phyloP scores from a whole-genome alignment of 2,797 vertebrate species.

The Meriones psammophilus region DNA sequence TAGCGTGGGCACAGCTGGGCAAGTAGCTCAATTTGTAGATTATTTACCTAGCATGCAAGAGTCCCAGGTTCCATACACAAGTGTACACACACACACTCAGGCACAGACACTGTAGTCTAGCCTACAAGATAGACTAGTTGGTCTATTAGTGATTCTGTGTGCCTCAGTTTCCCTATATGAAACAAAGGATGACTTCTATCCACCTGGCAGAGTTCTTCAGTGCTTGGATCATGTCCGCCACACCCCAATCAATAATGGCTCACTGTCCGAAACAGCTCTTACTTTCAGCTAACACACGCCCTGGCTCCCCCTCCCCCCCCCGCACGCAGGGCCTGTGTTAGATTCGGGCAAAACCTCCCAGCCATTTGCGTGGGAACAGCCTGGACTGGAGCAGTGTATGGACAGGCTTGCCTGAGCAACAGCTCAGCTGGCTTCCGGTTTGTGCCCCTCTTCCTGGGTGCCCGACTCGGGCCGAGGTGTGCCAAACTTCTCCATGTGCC shows the following conservation, averaged over 20 bases:
- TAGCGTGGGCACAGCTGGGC: neutral
- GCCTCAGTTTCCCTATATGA: neutral
- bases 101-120: neutral
- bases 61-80: neutral
- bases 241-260: neutral
- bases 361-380: neutral
- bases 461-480: neutral
- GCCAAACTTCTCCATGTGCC: neutral
- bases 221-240: neutral
- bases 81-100: neutral
- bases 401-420: rapidly evolving
- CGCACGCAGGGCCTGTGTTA: neutral
- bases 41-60: neutral
- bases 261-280: neutral
- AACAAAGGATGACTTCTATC: neutral
- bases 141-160: neutral
- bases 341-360: too few species aligned
- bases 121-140: neutral
- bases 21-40: neutral
- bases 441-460: neutral
- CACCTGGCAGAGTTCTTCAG: neutral
- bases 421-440: neutral
- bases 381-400: neutral
- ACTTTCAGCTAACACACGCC: neutral
- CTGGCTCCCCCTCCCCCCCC: neutral